Conservation (phyloP, 1,140 invertebrate species). For the Mycetomoellerius zeteki region DNA sequence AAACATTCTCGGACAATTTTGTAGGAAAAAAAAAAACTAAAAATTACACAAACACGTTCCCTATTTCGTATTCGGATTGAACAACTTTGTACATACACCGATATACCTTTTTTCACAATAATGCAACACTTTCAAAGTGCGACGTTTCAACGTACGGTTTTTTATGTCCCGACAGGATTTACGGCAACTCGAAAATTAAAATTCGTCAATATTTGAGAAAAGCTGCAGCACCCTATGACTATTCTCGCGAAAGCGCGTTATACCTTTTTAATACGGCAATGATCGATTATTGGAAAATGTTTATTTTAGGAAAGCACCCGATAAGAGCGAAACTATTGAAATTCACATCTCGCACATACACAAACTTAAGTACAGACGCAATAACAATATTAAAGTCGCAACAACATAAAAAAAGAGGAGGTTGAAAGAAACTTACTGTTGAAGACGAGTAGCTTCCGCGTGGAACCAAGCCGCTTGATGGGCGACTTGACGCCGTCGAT, state of each 20-base stretch:
- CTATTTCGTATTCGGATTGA: neutral
- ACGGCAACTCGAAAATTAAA: conserved; percentile 5
- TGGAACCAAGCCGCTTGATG: conserved; percentile 92
- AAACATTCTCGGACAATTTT: neutral
- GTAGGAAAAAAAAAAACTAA: neutral
- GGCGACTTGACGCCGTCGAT: conserved; percentile 90
- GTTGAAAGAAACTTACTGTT: conserved; percentile 89
- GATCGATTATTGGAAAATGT: conserved; percentile 61
- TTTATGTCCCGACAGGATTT: neutral
- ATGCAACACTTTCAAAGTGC: neutral
- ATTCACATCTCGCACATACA: neutral
- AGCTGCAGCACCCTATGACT: neutral
- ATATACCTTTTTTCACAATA: neutral
- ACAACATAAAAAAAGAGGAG: neutral
- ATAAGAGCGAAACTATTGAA: neutral
- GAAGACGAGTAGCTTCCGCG: conserved; percentile 92
- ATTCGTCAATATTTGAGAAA: conserved; percentile 7
- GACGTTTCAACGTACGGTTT: neutral
- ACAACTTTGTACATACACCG: neutral
- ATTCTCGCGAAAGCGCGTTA: neutral
- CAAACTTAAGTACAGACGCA: neutral
- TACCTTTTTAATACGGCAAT: conserved; percentile 42
- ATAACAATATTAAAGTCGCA: too few relatives aligned
- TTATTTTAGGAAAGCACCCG: conserved; percentile 30
- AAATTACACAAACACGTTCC: neutral